These are phyloP conservation scores for Meandrina meandrites DNA, from an alignment of 92 coral and sea anemone species.

Conservation along the genomic window DNA sequence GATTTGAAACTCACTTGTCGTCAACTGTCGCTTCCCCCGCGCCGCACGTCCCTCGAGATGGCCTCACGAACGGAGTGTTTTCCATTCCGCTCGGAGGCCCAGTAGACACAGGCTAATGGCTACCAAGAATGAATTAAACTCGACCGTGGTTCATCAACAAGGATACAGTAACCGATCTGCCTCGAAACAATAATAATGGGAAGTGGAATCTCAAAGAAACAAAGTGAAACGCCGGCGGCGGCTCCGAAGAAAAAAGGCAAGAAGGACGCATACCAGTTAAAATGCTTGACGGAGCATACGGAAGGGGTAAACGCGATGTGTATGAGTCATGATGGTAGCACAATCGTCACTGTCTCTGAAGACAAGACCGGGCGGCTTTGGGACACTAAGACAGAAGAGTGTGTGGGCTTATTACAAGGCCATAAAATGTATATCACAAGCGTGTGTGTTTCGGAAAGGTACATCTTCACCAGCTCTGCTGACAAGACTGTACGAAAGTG, in stretches of 20 bases:
- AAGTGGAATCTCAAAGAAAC: constrained; percentile 81
- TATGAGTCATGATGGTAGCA: constrained; percentile 80
- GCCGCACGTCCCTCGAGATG: constrained; percentile 6
- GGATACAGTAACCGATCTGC: constrained; percentile 25
- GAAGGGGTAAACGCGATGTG: constrained; percentile 85
- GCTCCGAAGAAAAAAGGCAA: constrained; percentile 61
- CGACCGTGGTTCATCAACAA: constrained; percentile 22
- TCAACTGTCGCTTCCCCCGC: background rate
- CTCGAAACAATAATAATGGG: constrained; percentile 75
- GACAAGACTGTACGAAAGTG: constrained; percentile 91
- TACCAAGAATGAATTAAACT: constrained; percentile 24
- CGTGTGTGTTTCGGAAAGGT: constrained; percentile 86
- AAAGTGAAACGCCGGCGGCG: constrained; percentile 47
- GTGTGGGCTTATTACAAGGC: constrained; percentile 78
- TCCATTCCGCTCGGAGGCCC: constrained; percentile 18
- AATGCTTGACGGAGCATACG: constrained; percentile 69
- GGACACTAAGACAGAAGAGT: constrained; percentile 91
- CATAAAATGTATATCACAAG: constrained; percentile 77
- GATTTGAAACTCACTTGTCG: background rate
- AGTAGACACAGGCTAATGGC: constrained; percentile 19
- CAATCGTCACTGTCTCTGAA: constrained; percentile 85
- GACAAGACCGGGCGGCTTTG: constrained; percentile 93
- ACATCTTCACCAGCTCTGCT: constrained; percentile 87
- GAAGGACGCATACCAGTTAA: constrained; percentile 55
- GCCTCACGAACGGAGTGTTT: background rate